Conservation (phyloP, 1,140 invertebrate species). For the Caenorhabditis brenneri region DNA sequence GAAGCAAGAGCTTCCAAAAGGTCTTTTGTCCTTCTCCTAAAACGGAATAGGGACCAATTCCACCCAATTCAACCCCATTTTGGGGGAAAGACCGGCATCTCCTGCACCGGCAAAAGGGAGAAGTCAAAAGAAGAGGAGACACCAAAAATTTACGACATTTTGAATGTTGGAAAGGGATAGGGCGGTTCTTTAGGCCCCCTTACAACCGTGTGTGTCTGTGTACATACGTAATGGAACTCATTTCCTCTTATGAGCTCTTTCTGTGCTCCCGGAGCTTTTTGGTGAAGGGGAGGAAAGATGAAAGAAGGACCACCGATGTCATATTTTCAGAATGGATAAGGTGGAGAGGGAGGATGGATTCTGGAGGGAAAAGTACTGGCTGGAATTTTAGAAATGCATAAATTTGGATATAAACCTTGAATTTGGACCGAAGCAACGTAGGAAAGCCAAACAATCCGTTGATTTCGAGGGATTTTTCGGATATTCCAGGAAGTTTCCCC, state of each 20-base stretch:
- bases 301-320: not conserved
- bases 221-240: slow-evolving; percentile 43
- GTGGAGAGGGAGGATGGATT: not conserved
- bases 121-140: not conserved
- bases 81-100: too few species aligned
- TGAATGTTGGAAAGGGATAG: not conserved
- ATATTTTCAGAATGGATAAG: not conserved
- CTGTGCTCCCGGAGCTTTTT: not conserved
- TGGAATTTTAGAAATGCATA: too few species aligned
- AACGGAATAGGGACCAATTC: too few species aligned
- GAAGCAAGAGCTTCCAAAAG: not conserved
- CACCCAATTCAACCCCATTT: too few species aligned
- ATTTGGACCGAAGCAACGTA: too few species aligned
- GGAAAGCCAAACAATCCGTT: too few species aligned
- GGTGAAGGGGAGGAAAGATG: not conserved
- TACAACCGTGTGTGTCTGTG: too few species aligned
- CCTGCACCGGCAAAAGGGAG: too few species aligned
- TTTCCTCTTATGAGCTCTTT: slow-evolving; percentile 34
- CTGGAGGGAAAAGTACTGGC: not conserved
- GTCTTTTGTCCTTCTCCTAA: not conserved
- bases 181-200: not conserved
- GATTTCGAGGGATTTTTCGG: too few species aligned
- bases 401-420: too few species aligned
- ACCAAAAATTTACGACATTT: slow-evolving; percentile 43
- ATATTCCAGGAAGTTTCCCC: too few species aligned